Percentiles rank a stretch among this genome's conserved stretches.
phyloP scores from a whole-genome alignment of 1,140 invertebrate species.

The Acromyrmex charruanus region DNA sequence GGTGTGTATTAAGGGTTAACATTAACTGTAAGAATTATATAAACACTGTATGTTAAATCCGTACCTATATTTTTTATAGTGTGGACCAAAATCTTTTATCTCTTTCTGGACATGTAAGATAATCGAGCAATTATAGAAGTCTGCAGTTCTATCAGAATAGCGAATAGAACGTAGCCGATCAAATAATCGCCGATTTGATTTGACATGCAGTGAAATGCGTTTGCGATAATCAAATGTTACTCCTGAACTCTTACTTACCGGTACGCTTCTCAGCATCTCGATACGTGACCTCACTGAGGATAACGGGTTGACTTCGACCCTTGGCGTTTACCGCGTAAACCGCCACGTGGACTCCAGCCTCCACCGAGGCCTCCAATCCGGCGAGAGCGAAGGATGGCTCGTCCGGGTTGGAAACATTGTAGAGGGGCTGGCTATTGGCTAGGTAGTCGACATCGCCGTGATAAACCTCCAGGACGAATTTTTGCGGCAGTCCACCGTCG shows the following conservation, averaged over 20 bases:
- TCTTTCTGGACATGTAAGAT: too few species aligned
- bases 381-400: conserved; percentile 90
- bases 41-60: too few species aligned
- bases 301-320: conserved; percentile 90
- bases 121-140: neutral
- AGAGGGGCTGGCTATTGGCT: conserved; percentile 85
- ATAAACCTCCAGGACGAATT: conserved; percentile 93
- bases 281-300: conserved; percentile 92
- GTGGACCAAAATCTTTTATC: too few species aligned
- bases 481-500: conserved; percentile 94
- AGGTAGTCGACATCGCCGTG: conserved; percentile 86
- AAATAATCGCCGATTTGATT: neutral
- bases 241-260: conserved; percentile 87
- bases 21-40: too few species aligned
- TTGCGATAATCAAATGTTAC: neutral
- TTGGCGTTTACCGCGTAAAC: conserved; percentile 93
- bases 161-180: neutral
- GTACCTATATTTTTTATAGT: too few species aligned
- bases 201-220: neutral
- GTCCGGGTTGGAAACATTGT: conserved; percentile 89
- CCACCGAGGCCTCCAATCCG: conserved; percentile 89
- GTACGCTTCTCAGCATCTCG: conserved; percentile 93
- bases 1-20: too few species aligned
- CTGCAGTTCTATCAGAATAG: too few species aligned
- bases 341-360: conserved; percentile 91